These are phyloP conservation scores for Megaceryle maxima DNA, from an alignment of 2,113 vertebrate species.

Conservation along the genomic window DNA sequence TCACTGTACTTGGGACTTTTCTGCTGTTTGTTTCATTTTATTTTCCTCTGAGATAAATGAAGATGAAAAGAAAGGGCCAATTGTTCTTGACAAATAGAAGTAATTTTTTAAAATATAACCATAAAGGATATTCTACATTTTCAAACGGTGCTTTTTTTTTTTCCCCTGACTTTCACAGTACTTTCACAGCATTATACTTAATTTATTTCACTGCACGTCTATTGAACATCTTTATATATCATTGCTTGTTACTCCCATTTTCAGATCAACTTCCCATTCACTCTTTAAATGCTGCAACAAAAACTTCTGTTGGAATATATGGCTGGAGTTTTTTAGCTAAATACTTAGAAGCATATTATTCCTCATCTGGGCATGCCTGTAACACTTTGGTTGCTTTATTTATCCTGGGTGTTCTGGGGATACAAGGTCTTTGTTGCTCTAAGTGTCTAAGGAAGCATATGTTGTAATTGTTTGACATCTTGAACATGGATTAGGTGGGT, in stretches of 20 bases:
- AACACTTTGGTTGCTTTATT: neutral
- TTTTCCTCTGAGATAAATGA: conserved; percentile 54
- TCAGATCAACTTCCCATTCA: neutral
- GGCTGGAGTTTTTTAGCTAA: neutral
- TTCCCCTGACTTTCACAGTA: neutral
- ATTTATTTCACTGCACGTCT: neutral
- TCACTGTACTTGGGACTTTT: conserved; percentile 32
- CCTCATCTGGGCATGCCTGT: neutral
- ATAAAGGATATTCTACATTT: neutral
- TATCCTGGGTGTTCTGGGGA: neutral
- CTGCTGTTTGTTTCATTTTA: conserved; percentile 46
- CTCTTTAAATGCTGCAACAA: neutral
- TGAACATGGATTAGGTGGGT: conserved; percentile 19
- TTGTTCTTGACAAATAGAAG: conserved; percentile 49
- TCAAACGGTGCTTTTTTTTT: neutral
- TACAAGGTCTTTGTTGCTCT: neutral
- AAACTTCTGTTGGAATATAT: neutral
- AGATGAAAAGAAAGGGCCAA: conserved; percentile 22
- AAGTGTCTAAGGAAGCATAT: conserved; percentile 28
- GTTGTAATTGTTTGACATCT: conserved; percentile 38
- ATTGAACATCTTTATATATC: neutral
- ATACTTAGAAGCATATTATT: neutral
- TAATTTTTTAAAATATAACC: neutral
- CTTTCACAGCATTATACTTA: neutral
- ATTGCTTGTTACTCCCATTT: neutral